These are phyloP conservation scores for Odobenus rosmarus DNA, from an alignment of 2,113 vertebrate species.

Conservation along the genomic window DNA sequence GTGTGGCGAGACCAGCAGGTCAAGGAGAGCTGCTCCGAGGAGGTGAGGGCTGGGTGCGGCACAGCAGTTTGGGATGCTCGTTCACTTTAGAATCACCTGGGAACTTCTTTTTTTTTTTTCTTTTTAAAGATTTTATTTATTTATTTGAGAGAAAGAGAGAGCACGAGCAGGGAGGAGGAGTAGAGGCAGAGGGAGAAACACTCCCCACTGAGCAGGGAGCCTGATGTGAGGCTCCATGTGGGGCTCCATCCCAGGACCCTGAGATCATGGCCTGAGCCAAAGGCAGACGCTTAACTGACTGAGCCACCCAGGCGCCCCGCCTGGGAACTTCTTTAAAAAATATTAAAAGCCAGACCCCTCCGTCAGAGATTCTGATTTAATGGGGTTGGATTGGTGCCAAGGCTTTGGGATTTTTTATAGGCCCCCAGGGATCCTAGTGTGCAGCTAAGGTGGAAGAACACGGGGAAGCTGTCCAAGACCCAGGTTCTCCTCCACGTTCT, in stretches of 20 bases:
- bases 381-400: neutral
- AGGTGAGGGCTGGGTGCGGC: accelerated
- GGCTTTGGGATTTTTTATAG: neutral
- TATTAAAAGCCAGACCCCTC: neutral
- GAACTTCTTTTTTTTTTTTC: neutral
- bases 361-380: neutral
- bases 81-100: neutral
- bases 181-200: too few species aligned
- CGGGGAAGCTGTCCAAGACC: neutral
- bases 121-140: too few species aligned
- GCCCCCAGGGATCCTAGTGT: neutral
- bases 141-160: too few species aligned
- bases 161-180: too few species aligned
- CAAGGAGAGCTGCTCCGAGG: neutral
- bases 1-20: neutral
- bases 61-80: neutral
- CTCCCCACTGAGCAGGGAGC: too few species aligned
- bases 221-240: neutral
- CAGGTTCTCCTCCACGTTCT: neutral
- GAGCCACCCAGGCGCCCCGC: neutral
- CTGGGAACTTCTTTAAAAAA: neutral
- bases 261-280: neutral
- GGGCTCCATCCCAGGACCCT: neutral
- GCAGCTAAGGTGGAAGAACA: neutral
- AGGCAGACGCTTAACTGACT: neutral